Conservation (phyloP, 2,797 vertebrate species). For the Sebastes vulpes region DNA sequence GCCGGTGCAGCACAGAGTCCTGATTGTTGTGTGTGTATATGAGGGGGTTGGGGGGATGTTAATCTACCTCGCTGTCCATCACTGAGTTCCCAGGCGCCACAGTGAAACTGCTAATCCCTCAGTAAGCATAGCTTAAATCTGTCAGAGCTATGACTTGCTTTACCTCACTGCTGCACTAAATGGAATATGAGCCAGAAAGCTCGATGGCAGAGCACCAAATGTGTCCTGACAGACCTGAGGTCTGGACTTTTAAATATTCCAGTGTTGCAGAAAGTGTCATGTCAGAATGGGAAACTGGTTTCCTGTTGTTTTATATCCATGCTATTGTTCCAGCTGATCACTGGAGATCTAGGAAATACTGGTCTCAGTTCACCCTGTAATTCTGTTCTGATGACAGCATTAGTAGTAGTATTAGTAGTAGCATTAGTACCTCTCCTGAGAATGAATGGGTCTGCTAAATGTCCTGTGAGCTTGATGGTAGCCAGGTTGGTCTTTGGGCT, state of each 20-base stretch:
- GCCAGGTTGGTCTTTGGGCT: constrained; percentile 62
- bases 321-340: background rate
- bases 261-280: background rate
- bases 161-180: constrained; percentile 32
- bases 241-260: background rate
- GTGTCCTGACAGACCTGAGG: background rate
- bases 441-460: constrained; percentile 1
- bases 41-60: background rate
- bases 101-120: constrained; percentile 57
- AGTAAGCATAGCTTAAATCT: constrained; percentile 56
- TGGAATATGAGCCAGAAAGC: background rate
- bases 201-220: background rate
- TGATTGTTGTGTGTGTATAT: background rate
- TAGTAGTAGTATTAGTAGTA: no score
- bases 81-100: constrained; percentile 33
- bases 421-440: constrained; percentile 1
- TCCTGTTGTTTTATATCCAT: background rate
- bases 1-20: background rate
- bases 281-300: background rate
- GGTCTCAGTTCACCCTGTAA: constrained; percentile 1
- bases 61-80: constrained; percentile 42
- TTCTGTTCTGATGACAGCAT: constrained; percentile 17
- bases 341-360: constrained; percentile 5
- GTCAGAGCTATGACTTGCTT: constrained; percentile 39
- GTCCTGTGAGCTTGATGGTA: constrained; percentile 18